Base-by-base conservation (phyloP, 2,888 invertebrate genomes). In the Fissipunctia ypsillon region DNA sequence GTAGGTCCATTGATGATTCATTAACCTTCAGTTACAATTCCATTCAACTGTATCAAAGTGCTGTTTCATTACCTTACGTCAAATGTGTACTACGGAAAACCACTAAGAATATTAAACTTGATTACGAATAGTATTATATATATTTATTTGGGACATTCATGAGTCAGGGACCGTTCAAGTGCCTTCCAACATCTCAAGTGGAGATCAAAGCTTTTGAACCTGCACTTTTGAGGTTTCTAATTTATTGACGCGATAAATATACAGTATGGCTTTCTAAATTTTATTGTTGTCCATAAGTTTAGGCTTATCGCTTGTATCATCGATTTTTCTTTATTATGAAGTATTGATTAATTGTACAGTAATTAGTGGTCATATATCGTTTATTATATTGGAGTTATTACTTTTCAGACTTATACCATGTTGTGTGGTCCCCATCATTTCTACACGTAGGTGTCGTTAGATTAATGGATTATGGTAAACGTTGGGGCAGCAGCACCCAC, bases 181-280 rank as follows among this genome's bases (percentile, higher is more conserved):
- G 68, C 56, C 66, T 80, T 70, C 63, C 35, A 63, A 60, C 60
- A 77, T 81, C 66, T 86, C 85, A 64, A 88, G 88, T 83, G 83
- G 76, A 73, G 69, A 79, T 64, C 68, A 56, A 68, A 74, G 71
- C 76, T 71, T 82, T 82, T 76, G 79, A 78, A 75, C 67, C 61
- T 69, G 69, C 63, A 59, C 73, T 76, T 76, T 78, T 69, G 71
- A 80, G 35, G 67, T 70, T 66, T 80, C 57, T 80, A 80, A 78
- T 86, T 80, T 84, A 84, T 83, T 57, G 69, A 77, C 19, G 45
- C 67, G 68, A 74, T 84, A 78, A 87, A 82, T 73, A 78, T 74
- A 69, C 60, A 28, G 41, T 65, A 69, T 65, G 50, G 71, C 74
- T 82, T 84, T 87, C 73, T 72, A 78, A 69, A 74, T n/a, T n/a